These are phyloP conservation scores for Hypocryptadius cinnamomeus DNA, from an alignment of 2,113 vertebrate species.

Conservation along the genomic window DNA sequence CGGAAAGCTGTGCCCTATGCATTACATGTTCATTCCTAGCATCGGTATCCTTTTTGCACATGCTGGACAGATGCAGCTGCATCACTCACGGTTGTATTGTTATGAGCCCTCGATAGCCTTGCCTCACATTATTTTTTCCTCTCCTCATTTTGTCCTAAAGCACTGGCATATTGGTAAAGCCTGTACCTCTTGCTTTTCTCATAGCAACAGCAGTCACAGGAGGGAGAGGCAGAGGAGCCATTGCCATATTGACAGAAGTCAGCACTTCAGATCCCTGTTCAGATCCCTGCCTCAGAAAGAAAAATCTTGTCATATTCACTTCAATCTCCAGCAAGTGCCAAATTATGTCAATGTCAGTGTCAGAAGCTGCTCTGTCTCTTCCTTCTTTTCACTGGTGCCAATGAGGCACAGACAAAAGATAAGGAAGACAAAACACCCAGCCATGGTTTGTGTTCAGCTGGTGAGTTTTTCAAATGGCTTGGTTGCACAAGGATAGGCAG, in stretches of 20 bases:
- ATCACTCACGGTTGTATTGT: background rate
- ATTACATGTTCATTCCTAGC: background rate
- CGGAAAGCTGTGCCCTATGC: background rate
- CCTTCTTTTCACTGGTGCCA: background rate
- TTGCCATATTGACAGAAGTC: background rate
- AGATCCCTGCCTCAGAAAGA: conserved; percentile 11
- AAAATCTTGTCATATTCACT: conserved; percentile 13
- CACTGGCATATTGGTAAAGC: background rate
- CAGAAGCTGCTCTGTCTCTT: background rate
- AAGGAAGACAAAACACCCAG: background rate
- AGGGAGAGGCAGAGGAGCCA: background rate
- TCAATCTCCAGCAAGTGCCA: conserved; percentile 7
- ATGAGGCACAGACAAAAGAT: background rate
- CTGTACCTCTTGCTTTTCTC: background rate
- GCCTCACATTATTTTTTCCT: background rate
- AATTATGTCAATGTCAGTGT: background rate
- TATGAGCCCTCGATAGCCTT: fast-evolving
- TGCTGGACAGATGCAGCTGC: background rate
- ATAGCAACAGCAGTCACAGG: background rate
- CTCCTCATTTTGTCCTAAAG: background rate
- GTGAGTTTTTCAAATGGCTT: background rate
- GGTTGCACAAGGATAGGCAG: background rate
- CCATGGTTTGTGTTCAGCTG: background rate
- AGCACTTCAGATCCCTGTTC: background rate
- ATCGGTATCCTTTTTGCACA: background rate